A percentile compares a stretch with the other conserved stretches of the same genome.
phyloP scores from a whole-genome alignment of 1,140 invertebrate genomes.

The Arion vulgaris region DNA sequence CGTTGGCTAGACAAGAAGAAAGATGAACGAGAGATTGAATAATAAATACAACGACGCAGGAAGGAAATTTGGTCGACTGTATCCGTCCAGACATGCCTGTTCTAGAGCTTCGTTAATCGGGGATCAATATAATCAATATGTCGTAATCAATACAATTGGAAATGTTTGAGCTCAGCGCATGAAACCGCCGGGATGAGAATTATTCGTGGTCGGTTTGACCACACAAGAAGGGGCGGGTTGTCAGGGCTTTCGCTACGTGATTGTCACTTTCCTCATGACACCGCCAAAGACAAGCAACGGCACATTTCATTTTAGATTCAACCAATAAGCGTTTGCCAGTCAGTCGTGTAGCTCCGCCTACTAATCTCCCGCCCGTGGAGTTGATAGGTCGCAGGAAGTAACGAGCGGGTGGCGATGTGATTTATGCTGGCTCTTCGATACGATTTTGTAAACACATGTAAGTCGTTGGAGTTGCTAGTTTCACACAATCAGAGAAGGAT shows the following conservation, averaged over 20 bases:
- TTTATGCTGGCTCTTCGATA: conserved; percentile 7
- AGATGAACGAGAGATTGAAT: no score
- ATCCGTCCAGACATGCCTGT: no score
- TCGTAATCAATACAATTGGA: background rate
- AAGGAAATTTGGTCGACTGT: no score
- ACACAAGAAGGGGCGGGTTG: background rate
- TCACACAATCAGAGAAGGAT: conserved; percentile 8
- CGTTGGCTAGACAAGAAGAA: no score
- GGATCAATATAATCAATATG: background rate
- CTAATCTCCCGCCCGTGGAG: background rate
- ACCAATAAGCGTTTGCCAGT: background rate
- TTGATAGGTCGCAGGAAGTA: conserved; percentile 36
- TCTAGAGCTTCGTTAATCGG: no score
- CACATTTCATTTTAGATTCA: background rate
- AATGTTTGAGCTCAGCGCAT: background rate
- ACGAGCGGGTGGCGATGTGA: conserved; percentile 34
- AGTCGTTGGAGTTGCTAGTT: conserved; percentile 23
- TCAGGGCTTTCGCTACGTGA: background rate
- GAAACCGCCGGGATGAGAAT: background rate
- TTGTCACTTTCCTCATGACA: background rate
- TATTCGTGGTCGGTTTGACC: background rate
- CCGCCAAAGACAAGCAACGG: background rate
- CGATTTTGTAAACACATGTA: conserved; percentile 34
- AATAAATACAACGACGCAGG: no score
- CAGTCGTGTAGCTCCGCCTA: background rate